Evolutionary conservation across 2,888 invertebrate species (phyloP), one percentile per base, ranked within the genome.

Genomic region (Cryptosula pallasiana): DNA sequence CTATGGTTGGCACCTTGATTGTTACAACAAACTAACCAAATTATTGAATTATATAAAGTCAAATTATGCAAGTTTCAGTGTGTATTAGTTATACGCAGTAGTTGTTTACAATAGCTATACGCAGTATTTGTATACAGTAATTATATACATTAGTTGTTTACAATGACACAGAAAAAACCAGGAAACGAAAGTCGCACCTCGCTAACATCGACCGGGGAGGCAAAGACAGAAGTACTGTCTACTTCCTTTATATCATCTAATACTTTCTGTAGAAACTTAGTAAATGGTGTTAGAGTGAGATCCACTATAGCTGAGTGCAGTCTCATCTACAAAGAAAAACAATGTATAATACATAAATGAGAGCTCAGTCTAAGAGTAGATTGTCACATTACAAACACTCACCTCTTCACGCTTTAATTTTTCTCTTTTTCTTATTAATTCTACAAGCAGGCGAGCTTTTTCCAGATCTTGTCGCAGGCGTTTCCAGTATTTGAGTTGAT

Each of bases 361-460:
- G n/a, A n/a, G n/a, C n/a, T n/a, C n/a, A n/a, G n/a, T n/a, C 45
- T 20, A 45, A 45, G 20, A 45, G 9, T 45, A 13, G 45, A 45
- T 45, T 13, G 45, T 45, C 20, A 20, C 45, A 45, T 5, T 45
- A 5, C 57, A 57, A 57, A 23, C 16, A 13, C 72, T 71, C 74
- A 81, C 81, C 80, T 81, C 88, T 81, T 95, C 94, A 72, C 93
- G 90, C 85, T 99, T 99, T 23, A 94, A 87, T 79, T 95, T 95
- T 86, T 99, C 98, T 55, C 98, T 89, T 82, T 98, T 98, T 72
- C 97, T 89, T 1, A 98, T 94, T 76, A 97, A 84, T 85, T 98
- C 98, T 81, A 96, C 95, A 0, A 98, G 88, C 36, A 98, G 87
- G 75, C 93, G 89, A 0, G 95, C 95, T 73, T 95, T 89, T 83